Conservation (phyloP, 2,797 vertebrate species). For the Meriones psammophilus region DNA sequence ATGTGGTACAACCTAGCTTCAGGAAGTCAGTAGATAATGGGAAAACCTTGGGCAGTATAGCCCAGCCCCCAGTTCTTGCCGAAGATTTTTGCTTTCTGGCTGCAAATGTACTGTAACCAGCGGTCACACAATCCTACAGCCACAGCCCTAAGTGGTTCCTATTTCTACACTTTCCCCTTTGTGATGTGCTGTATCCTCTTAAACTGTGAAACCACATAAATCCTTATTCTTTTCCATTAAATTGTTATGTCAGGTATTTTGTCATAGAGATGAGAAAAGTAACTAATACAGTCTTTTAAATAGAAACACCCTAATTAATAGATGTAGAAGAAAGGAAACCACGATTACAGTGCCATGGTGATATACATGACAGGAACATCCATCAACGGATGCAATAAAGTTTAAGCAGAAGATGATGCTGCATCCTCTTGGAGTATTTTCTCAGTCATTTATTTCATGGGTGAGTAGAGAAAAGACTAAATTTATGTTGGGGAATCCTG, state of each 20-base stretch:
- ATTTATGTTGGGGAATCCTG: neutral
- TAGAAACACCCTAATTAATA: constrained; percentile 16
- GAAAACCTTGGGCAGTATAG: neutral
- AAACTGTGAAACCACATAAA: neutral
- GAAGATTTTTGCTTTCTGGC: neutral
- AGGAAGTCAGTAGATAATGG: neutral
- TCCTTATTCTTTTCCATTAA: neutral
- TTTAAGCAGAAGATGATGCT: constrained; percentile 3
- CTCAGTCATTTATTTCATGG: neutral
- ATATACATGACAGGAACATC: neutral
- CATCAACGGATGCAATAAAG: neutral
- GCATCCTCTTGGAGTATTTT: constrained; percentile 17
- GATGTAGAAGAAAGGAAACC: neutral
- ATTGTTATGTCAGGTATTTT: neutral
- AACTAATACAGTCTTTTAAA: neutral
- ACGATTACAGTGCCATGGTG: neutral
- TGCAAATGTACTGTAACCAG: neutral
- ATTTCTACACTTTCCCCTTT: no score
- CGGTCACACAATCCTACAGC: neutral
- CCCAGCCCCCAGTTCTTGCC: neutral
- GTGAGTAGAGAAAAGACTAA: neutral
- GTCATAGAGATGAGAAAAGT: neutral
- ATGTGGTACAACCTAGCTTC: neutral
- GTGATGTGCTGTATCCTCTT: neutral
- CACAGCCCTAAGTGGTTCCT: neutral